Conservation (phyloP, 2,888 invertebrate genomes). For the Heliconius cydno region DNA sequence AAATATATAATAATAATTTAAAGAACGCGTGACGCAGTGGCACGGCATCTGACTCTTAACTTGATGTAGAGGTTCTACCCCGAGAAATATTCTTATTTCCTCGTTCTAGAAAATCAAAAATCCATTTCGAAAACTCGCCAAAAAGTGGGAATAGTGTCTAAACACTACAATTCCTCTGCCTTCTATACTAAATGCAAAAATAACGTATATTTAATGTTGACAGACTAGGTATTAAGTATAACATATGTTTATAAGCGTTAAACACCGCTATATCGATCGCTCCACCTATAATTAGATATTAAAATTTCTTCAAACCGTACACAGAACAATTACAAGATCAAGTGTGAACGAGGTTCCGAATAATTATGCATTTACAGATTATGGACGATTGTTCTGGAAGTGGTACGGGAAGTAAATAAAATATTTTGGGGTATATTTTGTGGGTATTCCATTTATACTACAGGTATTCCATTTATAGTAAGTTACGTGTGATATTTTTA, state of each 20-base stretch:
- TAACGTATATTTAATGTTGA: neutral
- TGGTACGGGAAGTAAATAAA: neutral
- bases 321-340: slow-evolving; percentile 35
- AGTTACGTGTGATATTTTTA: too few relatives aligned
- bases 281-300: slow-evolving; percentile 37
- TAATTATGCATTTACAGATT: slow-evolving; percentile 49
- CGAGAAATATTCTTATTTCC: neutral
- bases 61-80: too few relatives aligned
- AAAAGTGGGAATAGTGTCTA: neutral
- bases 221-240: neutral
- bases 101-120: neutral
- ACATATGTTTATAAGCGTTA: neutral
- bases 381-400: slow-evolving; percentile 9
- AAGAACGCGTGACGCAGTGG: too few relatives aligned
- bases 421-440: neutral
- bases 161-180: neutral
- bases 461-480: too few relatives aligned
- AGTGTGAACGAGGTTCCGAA: slow-evolving; percentile 55
- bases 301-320: slow-evolving; percentile 36
- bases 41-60: too few relatives aligned
- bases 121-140: neutral
- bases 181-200: neutral
- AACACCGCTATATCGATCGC: slow-evolving; percentile 15
- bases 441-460: neutral
- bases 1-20: too few relatives aligned